Conservation (phyloP, 1,140 invertebrate species). For the Phocides pigmalion region DNA sequence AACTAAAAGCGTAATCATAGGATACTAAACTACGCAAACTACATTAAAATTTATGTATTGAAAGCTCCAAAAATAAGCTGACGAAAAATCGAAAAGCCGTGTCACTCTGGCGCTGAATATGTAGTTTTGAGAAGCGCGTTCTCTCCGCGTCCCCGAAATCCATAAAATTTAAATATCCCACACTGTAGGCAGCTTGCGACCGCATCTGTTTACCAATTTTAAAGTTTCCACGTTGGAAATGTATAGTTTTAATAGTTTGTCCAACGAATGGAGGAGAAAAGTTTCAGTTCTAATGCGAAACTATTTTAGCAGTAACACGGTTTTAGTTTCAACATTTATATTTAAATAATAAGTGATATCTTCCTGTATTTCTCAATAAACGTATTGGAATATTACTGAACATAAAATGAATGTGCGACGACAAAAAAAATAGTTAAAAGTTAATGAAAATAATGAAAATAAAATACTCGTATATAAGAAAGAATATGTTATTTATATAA, state of each 20-base stretch:
- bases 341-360: no score
- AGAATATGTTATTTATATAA: no score
- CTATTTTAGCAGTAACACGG: not conserved
- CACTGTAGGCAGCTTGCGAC: conserved; percentile 22
- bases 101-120: conserved; percentile 21
- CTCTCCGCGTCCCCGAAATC: conserved; percentile 16
- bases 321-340: not conserved
- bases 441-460: no score
- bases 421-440: no score
- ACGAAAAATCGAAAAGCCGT: conserved; percentile 19
- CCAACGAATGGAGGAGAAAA: conserved; percentile 1
- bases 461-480: no score
- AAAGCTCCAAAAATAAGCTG: conserved; percentile 1
- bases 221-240: conserved; percentile 17
- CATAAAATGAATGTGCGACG: no score
- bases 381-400: no score
- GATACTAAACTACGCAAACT: not conserved
- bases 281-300: not conserved
- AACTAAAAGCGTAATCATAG: not conserved
- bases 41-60: not conserved
- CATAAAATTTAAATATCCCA: conserved; percentile 32
- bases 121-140: conserved; percentile 23
- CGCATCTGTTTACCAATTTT: conserved; percentile 30
- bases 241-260: conserved; percentile 26
- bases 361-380: no score